phyloP scores from a whole-genome alignment of 2,888 invertebrate species.

The Macrosoma leucophasiata region DNA sequence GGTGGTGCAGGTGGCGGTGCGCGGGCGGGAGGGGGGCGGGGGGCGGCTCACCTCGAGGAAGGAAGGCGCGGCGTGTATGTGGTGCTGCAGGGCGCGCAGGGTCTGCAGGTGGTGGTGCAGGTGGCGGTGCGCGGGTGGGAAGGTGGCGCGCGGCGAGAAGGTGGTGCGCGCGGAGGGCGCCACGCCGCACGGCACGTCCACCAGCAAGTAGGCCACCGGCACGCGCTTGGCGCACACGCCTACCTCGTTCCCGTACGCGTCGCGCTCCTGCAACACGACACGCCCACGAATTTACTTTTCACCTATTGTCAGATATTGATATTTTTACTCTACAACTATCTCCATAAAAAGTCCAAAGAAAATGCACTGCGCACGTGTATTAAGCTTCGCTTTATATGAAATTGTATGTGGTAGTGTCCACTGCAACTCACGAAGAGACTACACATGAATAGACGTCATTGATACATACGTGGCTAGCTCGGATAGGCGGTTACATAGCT shows the following conservation, averaged over 20 bases:
- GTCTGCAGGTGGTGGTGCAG: constrained; percentile 46
- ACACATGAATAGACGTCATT: no score
- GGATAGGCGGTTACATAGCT: no score
- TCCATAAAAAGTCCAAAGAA: no score
- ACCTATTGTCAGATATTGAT: no score
- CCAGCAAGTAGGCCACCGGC: constrained; percentile 97
- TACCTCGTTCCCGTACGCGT: constrained; percentile 98
- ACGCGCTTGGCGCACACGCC: constrained; percentile 93
- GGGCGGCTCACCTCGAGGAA: constrained; percentile 72
- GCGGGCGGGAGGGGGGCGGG: background rate
- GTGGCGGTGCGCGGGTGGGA: constrained; percentile 56
- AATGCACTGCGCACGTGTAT: no score
- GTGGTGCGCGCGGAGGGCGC: constrained; percentile 68
- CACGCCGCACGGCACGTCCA: constrained; percentile 95
- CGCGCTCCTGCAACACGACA: constrained; percentile 85
- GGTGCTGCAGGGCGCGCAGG: constrained; percentile 50
- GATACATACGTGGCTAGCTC: no score
- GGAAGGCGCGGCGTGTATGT: constrained; percentile 48
- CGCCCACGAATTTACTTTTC: no score
- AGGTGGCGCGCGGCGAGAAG: constrained; percentile 31
- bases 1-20: constrained; percentile 39
- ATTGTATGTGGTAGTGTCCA: no score
- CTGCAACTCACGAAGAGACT: no score
- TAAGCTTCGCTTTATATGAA: no score
- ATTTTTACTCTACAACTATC: no score